These are phyloP conservation scores for Poecilus cupreus DNA, from an alignment of 2,888 invertebrate species.

Conservation along the genomic window DNA sequence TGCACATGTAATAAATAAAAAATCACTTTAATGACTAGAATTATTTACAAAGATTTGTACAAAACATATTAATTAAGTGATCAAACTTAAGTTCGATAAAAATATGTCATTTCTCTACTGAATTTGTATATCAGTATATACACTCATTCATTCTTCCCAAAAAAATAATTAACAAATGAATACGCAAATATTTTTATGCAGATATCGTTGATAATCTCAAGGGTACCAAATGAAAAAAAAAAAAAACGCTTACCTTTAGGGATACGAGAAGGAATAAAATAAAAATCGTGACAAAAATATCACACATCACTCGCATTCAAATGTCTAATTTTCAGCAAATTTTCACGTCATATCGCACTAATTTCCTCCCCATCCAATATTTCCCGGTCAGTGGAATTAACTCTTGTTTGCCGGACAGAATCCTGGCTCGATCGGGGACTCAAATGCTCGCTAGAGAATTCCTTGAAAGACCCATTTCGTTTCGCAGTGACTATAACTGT, in stretches of 20 bases:
- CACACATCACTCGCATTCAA: conserved; percentile 53
- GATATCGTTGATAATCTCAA: conserved; percentile 17
- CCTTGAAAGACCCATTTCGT: conserved; percentile 80
- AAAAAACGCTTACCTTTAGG: conserved; percentile 7
- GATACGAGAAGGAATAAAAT: not conserved
- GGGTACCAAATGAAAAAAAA: not conserved
- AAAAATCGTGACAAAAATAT: conserved; percentile 21
- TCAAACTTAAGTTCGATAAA: conserved; percentile 1
- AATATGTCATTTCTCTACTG: conserved; percentile 12
- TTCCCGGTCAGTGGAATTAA: conserved; percentile 74
- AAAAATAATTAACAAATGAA: conserved; percentile 17
- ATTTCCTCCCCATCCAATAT: conserved; percentile 68
- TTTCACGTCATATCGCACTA: conserved; percentile 71
- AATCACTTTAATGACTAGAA: conserved; percentile 47
- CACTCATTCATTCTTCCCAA: not conserved
- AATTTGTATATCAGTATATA: conserved; percentile 15
- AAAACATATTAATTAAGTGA: conserved; percentile 26
- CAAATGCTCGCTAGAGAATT: conserved; percentile 79
- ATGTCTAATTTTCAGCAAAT: conserved; percentile 63
- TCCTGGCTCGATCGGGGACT: conserved; percentile 82
- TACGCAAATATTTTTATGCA: conserved; percentile 14
- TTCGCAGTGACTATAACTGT: conserved; percentile 81
- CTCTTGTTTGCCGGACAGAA: conserved; percentile 78
- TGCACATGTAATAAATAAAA: conserved; percentile 38
- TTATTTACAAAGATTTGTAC: conserved; percentile 42